Evolutionary conservation across 2,888 invertebrate species (phyloP).

Genomic region (Tetragonisca angustula): DNA sequence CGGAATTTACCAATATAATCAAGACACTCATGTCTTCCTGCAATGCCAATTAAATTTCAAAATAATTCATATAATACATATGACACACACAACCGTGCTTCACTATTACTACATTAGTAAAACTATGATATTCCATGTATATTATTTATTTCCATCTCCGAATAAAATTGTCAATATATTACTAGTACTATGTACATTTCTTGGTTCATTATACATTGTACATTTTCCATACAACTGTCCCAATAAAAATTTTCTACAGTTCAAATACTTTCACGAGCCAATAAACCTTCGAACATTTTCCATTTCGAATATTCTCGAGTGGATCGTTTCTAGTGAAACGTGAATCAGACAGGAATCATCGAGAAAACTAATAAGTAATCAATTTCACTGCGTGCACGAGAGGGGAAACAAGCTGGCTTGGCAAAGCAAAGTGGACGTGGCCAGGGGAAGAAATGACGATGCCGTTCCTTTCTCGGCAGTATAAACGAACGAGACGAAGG

Average conservation of each 20-base stretch:
- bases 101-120: no score
- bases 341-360: not conserved
- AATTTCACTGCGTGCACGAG: slow-evolving; percentile 2
- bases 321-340: not conserved
- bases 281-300: not conserved
- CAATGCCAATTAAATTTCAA: not conserved
- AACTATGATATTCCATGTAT: no score
- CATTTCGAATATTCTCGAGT: not conserved
- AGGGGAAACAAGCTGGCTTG: not conserved
- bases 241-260: fast-evolving
- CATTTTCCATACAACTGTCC: not conserved
- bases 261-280: not conserved
- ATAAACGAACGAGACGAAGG: slow-evolving; percentile 31
- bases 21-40: not conserved
- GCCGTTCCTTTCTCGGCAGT: slow-evolving; percentile 44
- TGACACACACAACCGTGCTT: not conserved
- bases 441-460: slow-evolving; percentile 37
- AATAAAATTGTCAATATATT: no score
- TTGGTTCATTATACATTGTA: no score
- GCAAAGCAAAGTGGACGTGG: not conserved
- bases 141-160: no score
- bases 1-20: not conserved
- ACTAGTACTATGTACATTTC: no score
- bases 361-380: slow-evolving; percentile 24
- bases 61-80: not conserved